Evolutionary conservation across 2,797 vertebrate species (phyloP).

Genomic region (Sandelia bainsii): DNA sequence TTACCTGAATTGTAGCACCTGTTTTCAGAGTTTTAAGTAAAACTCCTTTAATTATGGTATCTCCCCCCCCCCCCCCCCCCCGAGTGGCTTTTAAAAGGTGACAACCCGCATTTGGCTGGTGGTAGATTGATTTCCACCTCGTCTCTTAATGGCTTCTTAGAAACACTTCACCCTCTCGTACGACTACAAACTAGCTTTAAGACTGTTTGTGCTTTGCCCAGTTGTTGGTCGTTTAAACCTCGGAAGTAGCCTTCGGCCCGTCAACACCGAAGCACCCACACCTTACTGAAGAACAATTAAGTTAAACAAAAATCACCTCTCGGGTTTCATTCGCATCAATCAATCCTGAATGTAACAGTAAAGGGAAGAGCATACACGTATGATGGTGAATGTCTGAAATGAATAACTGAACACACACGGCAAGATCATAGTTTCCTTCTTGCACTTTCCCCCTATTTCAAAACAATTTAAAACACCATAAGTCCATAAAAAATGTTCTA

Average conservation of each 20-base stretch:
- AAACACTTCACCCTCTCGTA: background rate
- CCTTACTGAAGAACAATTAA: background rate
- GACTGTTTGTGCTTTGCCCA: constrained; percentile 54
- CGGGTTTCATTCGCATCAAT: constrained; percentile 14
- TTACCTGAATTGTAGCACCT: constrained; percentile 64
- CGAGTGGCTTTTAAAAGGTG: constrained; percentile 2
- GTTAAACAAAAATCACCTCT: constrained; percentile 11
- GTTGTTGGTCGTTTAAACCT: constrained; percentile 3
- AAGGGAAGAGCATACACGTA: constrained; percentile 36
- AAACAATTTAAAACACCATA: constrained; percentile 69
- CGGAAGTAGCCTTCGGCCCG: background rate
- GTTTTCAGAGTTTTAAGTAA: constrained; percentile 19
- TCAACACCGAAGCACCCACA: constrained; percentile 4
- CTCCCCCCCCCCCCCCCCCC: background rate
- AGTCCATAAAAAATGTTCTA: constrained; percentile 63
- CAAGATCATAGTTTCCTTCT: constrained; percentile 18
- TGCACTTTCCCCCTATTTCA: constrained; percentile 18
- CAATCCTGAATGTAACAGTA: constrained; percentile 32
- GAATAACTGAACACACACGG: constrained; percentile 23
- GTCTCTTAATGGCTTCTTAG: background rate
- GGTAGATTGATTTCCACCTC: background rate
- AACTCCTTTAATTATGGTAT: background rate
- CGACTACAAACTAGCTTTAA: background rate
- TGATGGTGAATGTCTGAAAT: constrained; percentile 18
- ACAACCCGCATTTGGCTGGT: constrained; percentile 6